phyloP scores from a whole-genome alignment of 2,113 vertebrate species.

The Passer domesticus region DNA sequence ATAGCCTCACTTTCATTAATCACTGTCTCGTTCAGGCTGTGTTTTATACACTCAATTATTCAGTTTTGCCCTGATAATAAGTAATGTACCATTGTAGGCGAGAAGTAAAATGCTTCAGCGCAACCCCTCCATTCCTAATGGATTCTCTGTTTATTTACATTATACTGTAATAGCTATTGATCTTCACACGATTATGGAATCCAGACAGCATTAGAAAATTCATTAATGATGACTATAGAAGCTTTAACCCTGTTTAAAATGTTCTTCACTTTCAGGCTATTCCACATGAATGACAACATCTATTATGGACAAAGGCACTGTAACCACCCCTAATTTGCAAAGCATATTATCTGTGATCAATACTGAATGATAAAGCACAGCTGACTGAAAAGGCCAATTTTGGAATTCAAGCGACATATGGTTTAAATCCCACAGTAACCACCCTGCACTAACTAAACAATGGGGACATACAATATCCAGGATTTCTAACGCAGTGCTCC shows the following conservation, averaged over 20 bases:
- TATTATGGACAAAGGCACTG: slow-evolving; percentile 63
- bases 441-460: slow-evolving; percentile 13
- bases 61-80: slow-evolving; percentile 23
- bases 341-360: slow-evolving; percentile 68
- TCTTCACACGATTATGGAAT: slow-evolving; percentile 54
- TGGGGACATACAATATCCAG: slow-evolving; percentile 54
- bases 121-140: slow-evolving; percentile 25
- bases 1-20: slow-evolving; percentile 5
- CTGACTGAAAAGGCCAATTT: slow-evolving; percentile 54
- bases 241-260: slow-evolving; percentile 58
- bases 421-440: slow-evolving; percentile 64
- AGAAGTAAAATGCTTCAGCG: slow-evolving; percentile 35
- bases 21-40: neutral
- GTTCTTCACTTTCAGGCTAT: slow-evolving; percentile 57
- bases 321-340: slow-evolving; percentile 74
- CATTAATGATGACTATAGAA: slow-evolving; percentile 60
- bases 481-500: slow-evolving; percentile 38
- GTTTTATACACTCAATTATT: slow-evolving; percentile 9
- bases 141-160: slow-evolving; percentile 61
- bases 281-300: slow-evolving; percentile 64
- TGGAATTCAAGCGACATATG: slow-evolving; percentile 66
- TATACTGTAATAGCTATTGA: slow-evolving; percentile 55
- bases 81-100: neutral
- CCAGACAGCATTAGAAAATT: slow-evolving; percentile 58
- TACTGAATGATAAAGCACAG: slow-evolving; percentile 38